These are phyloP conservation scores for Crematogaster levior DNA, from an alignment of 2,888 invertebrate species.

Conservation along the genomic window DNA sequence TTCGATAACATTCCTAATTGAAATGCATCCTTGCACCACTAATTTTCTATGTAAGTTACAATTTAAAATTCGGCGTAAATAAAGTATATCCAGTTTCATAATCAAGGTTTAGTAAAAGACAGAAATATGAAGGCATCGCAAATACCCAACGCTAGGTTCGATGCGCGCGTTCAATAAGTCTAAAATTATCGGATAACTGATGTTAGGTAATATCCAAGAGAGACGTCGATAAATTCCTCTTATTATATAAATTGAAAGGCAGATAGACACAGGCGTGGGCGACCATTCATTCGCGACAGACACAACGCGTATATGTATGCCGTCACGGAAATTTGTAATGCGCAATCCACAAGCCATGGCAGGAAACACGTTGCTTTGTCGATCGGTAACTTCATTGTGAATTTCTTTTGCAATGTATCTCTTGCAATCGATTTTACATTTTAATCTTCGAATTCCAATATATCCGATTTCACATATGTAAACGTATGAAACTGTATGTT, in stretches of 20 bases:
- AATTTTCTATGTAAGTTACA: conserved; percentile 7
- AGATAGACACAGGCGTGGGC: conserved; percentile 57
- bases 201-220: conserved; percentile 58
- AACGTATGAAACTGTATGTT: background rate
- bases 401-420: conserved; percentile 23
- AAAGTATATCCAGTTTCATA: background rate
- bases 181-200: conserved; percentile 36
- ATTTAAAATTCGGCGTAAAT: background rate
- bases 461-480: background rate
- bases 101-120: background rate
- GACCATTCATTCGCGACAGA: conserved; percentile 64
- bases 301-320: conserved; percentile 40
- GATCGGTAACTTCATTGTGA: conserved; percentile 3
- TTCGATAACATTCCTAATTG: background rate
- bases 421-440: conserved; percentile 20
- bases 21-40: background rate
- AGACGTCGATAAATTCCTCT: conserved; percentile 65
- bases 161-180: conserved; percentile 17
- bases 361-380: conserved; percentile 29
- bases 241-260: conserved; percentile 69
- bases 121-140: background rate
- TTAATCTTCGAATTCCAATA: conserved; percentile 33
- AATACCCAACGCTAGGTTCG: conserved; percentile 53
- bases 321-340: conserved; percentile 39
- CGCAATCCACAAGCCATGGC: conserved; percentile 28